Evolutionary conservation across 2,113 vertebrate genomes (phyloP).

Genomic region (Serinus canaria): DNA sequence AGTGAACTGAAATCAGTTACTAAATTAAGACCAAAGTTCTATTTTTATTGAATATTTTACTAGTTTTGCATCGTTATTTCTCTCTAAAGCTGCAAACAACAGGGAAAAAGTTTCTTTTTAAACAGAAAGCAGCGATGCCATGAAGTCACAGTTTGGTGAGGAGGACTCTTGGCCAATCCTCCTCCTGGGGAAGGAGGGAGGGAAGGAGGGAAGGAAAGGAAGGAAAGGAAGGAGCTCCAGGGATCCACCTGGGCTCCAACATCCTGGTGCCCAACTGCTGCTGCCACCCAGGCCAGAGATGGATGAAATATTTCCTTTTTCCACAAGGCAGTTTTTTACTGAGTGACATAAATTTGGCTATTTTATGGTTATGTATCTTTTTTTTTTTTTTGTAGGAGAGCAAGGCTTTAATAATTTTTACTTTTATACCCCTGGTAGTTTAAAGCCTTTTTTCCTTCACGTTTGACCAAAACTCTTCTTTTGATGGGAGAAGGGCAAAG

Average conservation of each 20-base stretch:
- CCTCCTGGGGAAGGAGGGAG: no score
- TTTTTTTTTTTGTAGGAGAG: not conserved
- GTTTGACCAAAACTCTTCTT: not conserved
- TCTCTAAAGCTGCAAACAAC: not conserved
- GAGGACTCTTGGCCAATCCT: not conserved
- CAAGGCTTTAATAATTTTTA: not conserved
- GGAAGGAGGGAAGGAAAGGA: no score
- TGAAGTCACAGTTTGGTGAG: not conserved
- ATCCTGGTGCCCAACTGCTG: not conserved
- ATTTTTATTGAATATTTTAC: not conserved
- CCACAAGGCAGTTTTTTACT: not conserved
- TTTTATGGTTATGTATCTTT: not conserved
- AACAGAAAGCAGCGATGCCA: not conserved
- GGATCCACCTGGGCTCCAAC: not conserved
- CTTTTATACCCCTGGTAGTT: not conserved
- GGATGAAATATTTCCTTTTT: not conserved
- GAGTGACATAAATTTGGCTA: rapidly evolving
- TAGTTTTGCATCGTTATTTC: not conserved
- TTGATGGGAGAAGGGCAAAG: not conserved
- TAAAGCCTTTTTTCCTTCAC: not conserved
- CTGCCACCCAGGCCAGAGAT: not conserved
- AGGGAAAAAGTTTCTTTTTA: rapidly evolving
- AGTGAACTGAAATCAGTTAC: not conserved
- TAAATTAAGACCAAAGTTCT: not conserved
- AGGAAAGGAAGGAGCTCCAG: not conserved